Evolutionary conservation across 2,888 invertebrate genomes (phyloP).

Genomic region (Eucriotettix oculatus): DNA sequence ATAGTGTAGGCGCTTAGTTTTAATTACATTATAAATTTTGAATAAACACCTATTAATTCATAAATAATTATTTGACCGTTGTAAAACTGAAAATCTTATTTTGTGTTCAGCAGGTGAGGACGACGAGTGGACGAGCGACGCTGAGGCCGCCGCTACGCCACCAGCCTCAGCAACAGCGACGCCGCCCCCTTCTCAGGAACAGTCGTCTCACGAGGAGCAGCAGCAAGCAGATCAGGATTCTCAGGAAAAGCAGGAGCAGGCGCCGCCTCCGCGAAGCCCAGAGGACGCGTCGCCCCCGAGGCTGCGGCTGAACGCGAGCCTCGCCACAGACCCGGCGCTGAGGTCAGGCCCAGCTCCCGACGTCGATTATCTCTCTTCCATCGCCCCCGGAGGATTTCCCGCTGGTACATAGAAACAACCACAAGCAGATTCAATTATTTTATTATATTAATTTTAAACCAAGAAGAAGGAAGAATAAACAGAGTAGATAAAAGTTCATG

Average conservation of each 20-base stretch:
- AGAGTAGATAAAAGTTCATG: too few relatives aligned
- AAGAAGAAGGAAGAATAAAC: too few relatives aligned
- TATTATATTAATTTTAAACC: too few relatives aligned
- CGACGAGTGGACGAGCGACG: conserved; percentile 28
- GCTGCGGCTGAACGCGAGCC: conserved; percentile 55
- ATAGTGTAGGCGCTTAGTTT: too few relatives aligned
- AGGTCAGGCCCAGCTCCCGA: conserved; percentile 29
- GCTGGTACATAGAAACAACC: too few relatives aligned
- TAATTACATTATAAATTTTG: too few relatives aligned
- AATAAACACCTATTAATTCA: too few relatives aligned
- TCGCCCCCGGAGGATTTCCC: background rate
- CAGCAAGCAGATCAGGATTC: background rate
- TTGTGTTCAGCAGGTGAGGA: conserved; percentile 23
- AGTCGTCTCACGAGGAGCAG: background rate
- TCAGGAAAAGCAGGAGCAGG: conserved; percentile 18
- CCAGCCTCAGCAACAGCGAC: background rate
- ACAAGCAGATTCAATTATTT: too few relatives aligned
- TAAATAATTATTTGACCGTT: too few relatives aligned
- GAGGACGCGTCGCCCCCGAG: conserved; percentile 3
- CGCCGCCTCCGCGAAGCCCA: conserved; percentile 19
- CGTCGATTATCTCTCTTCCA: background rate
- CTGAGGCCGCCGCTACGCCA: conserved; percentile 15
- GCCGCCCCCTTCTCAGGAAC: background rate
- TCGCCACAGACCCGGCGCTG: conserved; percentile 69
- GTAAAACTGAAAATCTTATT: too few relatives aligned